These are phyloP conservation scores for Zeuzera pyrina DNA, from an alignment of 2,888 invertebrate genomes.

Conservation along the genomic window DNA sequence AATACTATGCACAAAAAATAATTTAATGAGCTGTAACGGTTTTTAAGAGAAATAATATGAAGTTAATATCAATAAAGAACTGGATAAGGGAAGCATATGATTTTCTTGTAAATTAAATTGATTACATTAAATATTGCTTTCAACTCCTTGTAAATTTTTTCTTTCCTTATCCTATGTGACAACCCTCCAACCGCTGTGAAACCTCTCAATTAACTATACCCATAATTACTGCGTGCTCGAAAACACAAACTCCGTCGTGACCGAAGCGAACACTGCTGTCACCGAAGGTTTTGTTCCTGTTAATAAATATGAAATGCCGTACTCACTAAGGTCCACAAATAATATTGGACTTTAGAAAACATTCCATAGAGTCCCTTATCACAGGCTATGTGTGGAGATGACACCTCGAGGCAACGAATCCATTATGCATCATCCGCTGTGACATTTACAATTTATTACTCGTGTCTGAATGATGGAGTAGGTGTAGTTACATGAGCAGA, in stretches of 20 bases:
- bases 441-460: slow-evolving; percentile 63
- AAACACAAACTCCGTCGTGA: slow-evolving; percentile 26
- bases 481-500: slow-evolving; percentile 30
- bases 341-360: slow-evolving; percentile 19
- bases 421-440: slow-evolving; percentile 58
- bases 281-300: slow-evolving; percentile 23
- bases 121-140: no score
- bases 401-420: slow-evolving; percentile 44
- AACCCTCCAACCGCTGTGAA: slow-evolving; percentile 17
- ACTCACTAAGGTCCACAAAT: slow-evolving; percentile 12
- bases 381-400: slow-evolving; percentile 20
- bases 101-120: no score
- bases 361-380: slow-evolving; percentile 15
- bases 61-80: no score
- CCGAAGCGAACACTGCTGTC: slow-evolving; percentile 26
- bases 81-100: no score
- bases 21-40: no score
- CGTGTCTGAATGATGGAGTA: slow-evolving; percentile 49
- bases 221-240: slow-evolving; percentile 29
- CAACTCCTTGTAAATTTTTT: slow-evolving; percentile 17
- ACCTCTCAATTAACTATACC: slow-evolving; percentile 38
- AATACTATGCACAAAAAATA: no score
- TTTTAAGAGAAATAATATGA: no score
- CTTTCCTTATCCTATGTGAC: no score
- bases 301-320: slow-evolving; percentile 8